phyloP scores from a whole-genome alignment of 1,140 invertebrate genomes.

The Aricia agestis region DNA sequence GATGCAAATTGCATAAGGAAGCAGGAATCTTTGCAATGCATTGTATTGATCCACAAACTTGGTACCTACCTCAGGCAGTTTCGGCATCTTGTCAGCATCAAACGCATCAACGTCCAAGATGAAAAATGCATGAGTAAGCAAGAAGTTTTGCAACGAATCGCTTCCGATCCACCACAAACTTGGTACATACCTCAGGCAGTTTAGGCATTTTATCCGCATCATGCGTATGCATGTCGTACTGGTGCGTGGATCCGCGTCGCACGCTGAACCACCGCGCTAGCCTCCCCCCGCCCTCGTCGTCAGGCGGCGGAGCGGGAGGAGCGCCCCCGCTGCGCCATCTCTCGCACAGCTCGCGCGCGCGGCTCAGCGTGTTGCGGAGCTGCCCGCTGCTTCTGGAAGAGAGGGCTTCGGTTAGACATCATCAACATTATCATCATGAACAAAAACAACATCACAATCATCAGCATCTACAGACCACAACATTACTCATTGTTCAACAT shows the following conservation, averaged over 20 bases:
- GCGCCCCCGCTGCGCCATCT: constrained; percentile 79
- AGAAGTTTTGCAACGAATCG: no score
- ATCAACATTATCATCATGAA: background rate
- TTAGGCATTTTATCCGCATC: constrained; percentile 79
- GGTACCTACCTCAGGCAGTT: no score
- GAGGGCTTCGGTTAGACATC: background rate
- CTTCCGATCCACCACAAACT: no score
- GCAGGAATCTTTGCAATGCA: no score
- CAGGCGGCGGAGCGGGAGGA: constrained; percentile 73
- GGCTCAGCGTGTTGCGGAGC: constrained; percentile 82
- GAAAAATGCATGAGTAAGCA: no score
- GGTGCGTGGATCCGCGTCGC: constrained; percentile 85
- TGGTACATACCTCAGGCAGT: no score
- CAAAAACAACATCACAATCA: no score
- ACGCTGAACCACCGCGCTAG: constrained; percentile 91
- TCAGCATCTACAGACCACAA: no score
- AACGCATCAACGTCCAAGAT: no score
- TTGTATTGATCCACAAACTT: no score
- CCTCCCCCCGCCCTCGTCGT: constrained; percentile 80
- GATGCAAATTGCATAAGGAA: no score
- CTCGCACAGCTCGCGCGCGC: constrained; percentile 82
- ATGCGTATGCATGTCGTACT: constrained; percentile 82
- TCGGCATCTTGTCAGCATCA: constrained; percentile 79
- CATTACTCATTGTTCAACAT: no score
- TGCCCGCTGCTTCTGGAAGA: constrained; percentile 80